These are phyloP conservation scores for Syndactyla subalaris DNA, from an alignment of 2,797 vertebrate species.

Conservation along the genomic window DNA sequence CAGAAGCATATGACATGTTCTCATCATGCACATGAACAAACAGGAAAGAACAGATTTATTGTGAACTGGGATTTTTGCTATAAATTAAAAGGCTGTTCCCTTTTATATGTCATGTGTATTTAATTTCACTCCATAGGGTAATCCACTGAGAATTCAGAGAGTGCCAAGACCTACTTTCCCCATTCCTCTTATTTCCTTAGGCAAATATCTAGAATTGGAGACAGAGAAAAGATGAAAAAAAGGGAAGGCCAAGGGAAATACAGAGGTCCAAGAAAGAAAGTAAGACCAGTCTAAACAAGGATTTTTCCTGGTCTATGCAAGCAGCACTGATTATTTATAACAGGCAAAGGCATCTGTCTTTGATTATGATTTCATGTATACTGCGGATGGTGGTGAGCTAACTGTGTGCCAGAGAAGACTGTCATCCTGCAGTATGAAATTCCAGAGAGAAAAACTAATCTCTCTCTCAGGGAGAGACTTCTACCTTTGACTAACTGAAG, in stretches of 20 bases:
- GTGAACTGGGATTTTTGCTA: slow-evolving; percentile 64
- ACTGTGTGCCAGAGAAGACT: slow-evolving; percentile 61
- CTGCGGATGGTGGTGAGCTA: slow-evolving; percentile 56
- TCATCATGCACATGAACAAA: slow-evolving; percentile 63
- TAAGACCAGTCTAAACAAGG: slow-evolving; percentile 74
- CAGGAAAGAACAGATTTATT: slow-evolving; percentile 71
- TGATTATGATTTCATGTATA: slow-evolving; percentile 78
- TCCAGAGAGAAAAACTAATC: slow-evolving; percentile 72
- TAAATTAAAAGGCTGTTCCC: slow-evolving; percentile 65
- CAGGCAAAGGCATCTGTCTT: slow-evolving; percentile 73
- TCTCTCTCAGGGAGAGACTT: slow-evolving; percentile 71
- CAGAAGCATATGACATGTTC: slow-evolving; percentile 59
- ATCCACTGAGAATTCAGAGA: slow-evolving; percentile 63
- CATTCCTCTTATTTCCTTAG: slow-evolving; percentile 70
- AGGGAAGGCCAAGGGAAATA: slow-evolving; percentile 61
- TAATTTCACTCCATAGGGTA: slow-evolving; percentile 74
- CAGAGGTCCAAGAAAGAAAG: slow-evolving; percentile 65
- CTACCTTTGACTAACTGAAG: slow-evolving; percentile 76
- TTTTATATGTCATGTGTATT: slow-evolving; percentile 77
- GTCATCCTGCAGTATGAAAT: slow-evolving; percentile 70
- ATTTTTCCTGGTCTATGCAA: slow-evolving; percentile 61
- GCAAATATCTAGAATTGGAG: slow-evolving; percentile 69
- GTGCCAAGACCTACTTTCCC: slow-evolving; percentile 75
- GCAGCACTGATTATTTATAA: slow-evolving; percentile 69
- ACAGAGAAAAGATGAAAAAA: slow-evolving; percentile 66